Evolutionary conservation across 2,888 invertebrate species (phyloP), one percentile per base, ranked within the genome.

Genomic region (Himalopsyche japonica): DNA sequence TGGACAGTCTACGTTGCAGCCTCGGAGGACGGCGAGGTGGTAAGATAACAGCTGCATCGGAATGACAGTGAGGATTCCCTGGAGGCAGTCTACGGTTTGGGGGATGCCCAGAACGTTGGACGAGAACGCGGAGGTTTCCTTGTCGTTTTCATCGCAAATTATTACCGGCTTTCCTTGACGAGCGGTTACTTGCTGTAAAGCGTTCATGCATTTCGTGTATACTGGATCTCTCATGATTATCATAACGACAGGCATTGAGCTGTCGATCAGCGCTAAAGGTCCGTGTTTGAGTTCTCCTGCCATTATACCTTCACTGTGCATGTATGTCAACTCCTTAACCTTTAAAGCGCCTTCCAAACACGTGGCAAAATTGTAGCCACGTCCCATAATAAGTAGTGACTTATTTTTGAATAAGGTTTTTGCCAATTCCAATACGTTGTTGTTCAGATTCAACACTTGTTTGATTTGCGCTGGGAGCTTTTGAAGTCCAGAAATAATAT

Each of bases 271-370:
- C 0, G 99, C 99, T 86, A 99, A 92, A 0, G 99, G 99, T 10
- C 99, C 99, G 89, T 99, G 99, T 90, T 99, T 99, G 88, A 99
- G 92, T 93, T 99, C 99, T 82, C 99, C 99, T 27, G 99, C 98
- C 96, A 99, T 96, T 87, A 99, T 99, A 27, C 98, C 99, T 91
- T 99, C 98, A 88, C 99, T 99, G 92, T 99, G 99, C 98, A 99
- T 99, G 91, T 99, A 99, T 0, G 99, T 99, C 90, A 99, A 93
- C 90, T 99, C 99, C 92, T 99, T 99, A 30, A 99, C 98, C 96
- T 99, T 99, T 94, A 98, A 92, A 79, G 98, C 98, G 83, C 99
- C 99, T 92, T 99, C 99, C 88, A 99, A 93, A 89, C 99, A 99
- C 0, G 99, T 99, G 30, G 99, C 98, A 89, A 97, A 99, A 91